Conservation (phyloP, 2,888 invertebrate species). For the Orchesellides sinensis region DNA sequence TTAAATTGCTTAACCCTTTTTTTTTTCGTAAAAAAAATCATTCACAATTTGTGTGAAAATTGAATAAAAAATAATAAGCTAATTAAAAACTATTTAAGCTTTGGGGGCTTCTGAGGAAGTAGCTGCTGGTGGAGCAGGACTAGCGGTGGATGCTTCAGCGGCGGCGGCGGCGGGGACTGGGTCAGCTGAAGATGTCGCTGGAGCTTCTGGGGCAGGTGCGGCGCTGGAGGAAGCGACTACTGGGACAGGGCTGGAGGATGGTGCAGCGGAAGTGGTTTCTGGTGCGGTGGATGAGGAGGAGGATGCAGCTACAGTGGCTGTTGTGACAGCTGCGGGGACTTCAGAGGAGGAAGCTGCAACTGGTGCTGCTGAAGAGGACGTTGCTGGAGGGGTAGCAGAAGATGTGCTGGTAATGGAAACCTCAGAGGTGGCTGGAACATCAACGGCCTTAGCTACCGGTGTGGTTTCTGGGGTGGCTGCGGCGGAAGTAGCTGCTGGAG, state of each 20-base stretch:
- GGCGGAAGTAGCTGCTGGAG: constrained; percentile 20
- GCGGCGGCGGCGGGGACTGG: constrained; percentile 22
- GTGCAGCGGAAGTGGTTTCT: too few relatives aligned
- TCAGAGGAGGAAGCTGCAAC: constrained; percentile 1
- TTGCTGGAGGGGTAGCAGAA: neutral
- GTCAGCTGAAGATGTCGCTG: constrained; percentile 35
- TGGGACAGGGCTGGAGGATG: too few relatives aligned
- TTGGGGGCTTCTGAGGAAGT: constrained; percentile 35
- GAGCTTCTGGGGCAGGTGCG: neutral
- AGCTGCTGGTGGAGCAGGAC: neutral
- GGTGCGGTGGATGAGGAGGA: too few relatives aligned
- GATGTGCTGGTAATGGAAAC: neutral
- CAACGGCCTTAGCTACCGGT: constrained; percentile 26
- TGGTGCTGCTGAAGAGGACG: constrained; percentile 13
- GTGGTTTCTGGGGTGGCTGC: neutral
- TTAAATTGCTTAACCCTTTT: too few relatives aligned
- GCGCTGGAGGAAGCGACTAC: too few relatives aligned
- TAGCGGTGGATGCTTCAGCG: constrained; percentile 27
- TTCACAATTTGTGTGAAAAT: too few relatives aligned
- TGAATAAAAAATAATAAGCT: neutral
- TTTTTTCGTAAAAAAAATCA: constrained; percentile 32
- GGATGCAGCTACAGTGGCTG: neutral
- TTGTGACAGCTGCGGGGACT: neutral
- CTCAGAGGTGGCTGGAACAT: constrained; percentile 34
- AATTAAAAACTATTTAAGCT: constrained; percentile 28